Percentiles rank a stretch among this genome's conserved stretches.
phyloP scores from a whole-genome alignment of 2,797 vertebrate genomes.

The Varecia variegata region DNA sequence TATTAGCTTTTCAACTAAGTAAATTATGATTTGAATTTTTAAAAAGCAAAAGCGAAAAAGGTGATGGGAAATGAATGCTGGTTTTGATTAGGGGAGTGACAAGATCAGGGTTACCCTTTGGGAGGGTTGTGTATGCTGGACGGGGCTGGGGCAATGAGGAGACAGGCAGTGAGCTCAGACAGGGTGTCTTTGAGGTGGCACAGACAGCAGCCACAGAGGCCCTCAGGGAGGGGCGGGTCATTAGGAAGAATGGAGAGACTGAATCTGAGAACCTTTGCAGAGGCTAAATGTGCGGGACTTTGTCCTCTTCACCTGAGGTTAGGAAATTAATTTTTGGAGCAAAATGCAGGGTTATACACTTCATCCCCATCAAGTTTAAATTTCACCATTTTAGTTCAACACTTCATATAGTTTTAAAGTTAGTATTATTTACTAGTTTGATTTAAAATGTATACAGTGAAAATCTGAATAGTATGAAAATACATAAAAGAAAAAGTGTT shows the following conservation, averaged over 20 bases:
- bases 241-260: not conserved
- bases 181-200: not conserved
- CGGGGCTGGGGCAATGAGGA: not conserved
- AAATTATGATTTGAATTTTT: not conserved
- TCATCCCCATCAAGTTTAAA: not conserved
- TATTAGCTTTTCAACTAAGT: not conserved
- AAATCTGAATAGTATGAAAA: not conserved
- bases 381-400: not conserved
- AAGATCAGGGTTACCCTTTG: not conserved
- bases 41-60: not conserved
- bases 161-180: not conserved
- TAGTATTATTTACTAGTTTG: not conserved
- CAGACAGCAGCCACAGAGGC: not conserved
- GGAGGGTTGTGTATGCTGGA: not conserved
- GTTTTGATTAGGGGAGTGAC: not conserved
- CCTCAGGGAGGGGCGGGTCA: too few species aligned
- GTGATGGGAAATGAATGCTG: not conserved
- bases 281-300: not conserved
- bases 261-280: not conserved
- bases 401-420: not conserved
- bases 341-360: not conserved
- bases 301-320: not conserved
- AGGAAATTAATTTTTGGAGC: not conserved
- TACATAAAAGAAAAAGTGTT: not conserved
- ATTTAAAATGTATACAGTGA: not conserved